Evolutionary conservation across 2,888 invertebrate genomes (phyloP), one percentile per base, ranked within the genome.

Genomic region (Leucophenga montana): DNA sequence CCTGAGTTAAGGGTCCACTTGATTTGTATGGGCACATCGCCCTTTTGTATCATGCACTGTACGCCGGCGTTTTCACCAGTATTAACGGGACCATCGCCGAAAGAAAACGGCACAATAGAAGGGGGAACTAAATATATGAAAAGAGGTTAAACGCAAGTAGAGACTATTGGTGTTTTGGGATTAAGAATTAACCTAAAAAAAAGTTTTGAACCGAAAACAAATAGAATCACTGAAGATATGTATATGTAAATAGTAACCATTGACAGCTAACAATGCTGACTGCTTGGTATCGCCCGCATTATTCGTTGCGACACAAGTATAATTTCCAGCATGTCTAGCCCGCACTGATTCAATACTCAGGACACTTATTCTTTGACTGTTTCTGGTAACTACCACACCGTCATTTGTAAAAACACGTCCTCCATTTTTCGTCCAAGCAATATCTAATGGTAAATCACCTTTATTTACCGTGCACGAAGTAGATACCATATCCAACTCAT

Each of bases 1-100:
- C 84, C 78, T 3, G 90, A 90, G 76, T 91, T 90, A 59, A 91
- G 89, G 64, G 90, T 92, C 95, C 95, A 96, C 66, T 91, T 91
- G 71, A 96, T 94, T 74, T 91, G 91, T 70, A 96, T 90, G 31
- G 96, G 96, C 75, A 92, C 89, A 87, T 96, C 96, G 66, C 96
- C 95, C 87, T 94, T 94, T 73, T 91, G 91, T 46, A 94, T 93
- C 81, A 93, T 92, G 87, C 95, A 95, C 72, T 92, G 92, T 14
- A 92, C 91, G 56, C 93, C 92, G 46, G 92, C 91, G 85, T 92
- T 91, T 81, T 94, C 93, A 69, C 93, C 93, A 68, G 92, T 92
- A 82, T 94, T 93, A 16, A 92, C 90, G 3, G 93, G 91, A 72
- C 93, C 93, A 66, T 92, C 91, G 73, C 94, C 94, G 79, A 95